Percentiles rank a stretch among this genome's conserved stretches.
These are phyloP conservation scores for Hemaris fuciformis DNA, from an alignment of 2,888 invertebrate species.

Conservation along the genomic window DNA sequence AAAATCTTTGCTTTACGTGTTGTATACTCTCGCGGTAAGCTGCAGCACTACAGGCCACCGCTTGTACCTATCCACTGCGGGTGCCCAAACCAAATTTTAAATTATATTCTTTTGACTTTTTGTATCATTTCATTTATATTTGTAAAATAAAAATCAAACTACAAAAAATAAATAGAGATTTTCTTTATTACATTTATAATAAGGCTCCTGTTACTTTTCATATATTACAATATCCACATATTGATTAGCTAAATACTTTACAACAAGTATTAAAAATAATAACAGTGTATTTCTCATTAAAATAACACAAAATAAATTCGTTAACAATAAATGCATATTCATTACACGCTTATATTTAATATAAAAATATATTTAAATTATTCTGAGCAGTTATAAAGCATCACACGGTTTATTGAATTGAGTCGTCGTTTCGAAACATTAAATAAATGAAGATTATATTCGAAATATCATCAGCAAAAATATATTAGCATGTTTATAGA, in stretches of 20 bases:
- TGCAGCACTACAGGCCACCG: no score
- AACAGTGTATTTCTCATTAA: constrained; percentile 44
- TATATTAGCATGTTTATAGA: no score
- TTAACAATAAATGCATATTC: constrained; percentile 74
- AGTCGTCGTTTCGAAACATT: not conserved
- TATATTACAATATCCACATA: constrained; percentile 45
- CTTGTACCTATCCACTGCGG: no score
- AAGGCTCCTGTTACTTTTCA: constrained; percentile 47
- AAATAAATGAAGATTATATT: not conserved
- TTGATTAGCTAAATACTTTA: constrained; percentile 36
- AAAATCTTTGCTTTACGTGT: no score
- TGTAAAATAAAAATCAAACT: constrained; percentile 5
- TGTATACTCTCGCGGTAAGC: no score
- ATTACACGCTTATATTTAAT: constrained; percentile 28
- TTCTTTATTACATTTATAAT: constrained; percentile 47
- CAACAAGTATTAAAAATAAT: constrained; percentile 44
- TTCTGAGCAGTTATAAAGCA: constrained; percentile 20
- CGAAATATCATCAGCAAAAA: not conserved
- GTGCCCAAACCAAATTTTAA: no score
- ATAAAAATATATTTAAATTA: constrained; percentile 19
- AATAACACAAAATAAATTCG: constrained; percentile 76
- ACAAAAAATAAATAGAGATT: constrained; percentile 33
- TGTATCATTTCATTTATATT: not conserved
- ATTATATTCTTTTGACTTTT: no score
- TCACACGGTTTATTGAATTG: constrained; percentile 8